These are phyloP conservation scores for Notodonta ziczac DNA, from an alignment of 2,888 invertebrate genomes.

Conservation along the genomic window DNA sequence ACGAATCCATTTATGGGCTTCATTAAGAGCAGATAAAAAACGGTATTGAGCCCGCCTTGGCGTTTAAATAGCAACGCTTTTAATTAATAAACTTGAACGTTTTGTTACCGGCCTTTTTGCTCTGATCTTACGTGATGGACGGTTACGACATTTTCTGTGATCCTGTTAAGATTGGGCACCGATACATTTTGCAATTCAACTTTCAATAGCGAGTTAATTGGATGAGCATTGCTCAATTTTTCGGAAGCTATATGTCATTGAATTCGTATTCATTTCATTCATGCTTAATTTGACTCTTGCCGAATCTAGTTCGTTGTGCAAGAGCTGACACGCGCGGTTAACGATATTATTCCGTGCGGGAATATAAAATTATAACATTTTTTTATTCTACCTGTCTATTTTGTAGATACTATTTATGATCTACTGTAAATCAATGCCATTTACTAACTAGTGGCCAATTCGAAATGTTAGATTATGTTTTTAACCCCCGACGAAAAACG, in stretches of 20 bases:
- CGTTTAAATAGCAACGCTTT: conserved; percentile 69
- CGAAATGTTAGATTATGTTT: no score
- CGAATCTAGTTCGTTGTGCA: conserved; percentile 6
- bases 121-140: conserved; percentile 47
- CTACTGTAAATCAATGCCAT: no score
- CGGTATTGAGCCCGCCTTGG: conserved; percentile 55
- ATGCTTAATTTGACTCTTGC: conserved; percentile 1
- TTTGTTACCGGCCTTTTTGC: conserved; percentile 39
- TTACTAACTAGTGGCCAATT: no score
- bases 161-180: conserved; percentile 50
- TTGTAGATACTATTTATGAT: not conserved
- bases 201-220: conserved; percentile 31
- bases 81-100: conserved; percentile 62
- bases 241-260: conserved; percentile 28
- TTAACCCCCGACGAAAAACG: no score
- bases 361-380: not conserved
- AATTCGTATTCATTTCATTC: conserved; percentile 20
- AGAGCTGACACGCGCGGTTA: conserved; percentile 4
- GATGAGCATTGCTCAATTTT: conserved; percentile 39
- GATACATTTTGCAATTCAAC: conserved; percentile 43
- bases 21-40: conserved; percentile 73
- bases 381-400: not conserved
- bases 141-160: conserved; percentile 54
- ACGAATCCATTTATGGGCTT: conserved; percentile 70
- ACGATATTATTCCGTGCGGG: conserved; percentile 1